These are phyloP conservation scores for Ellobius talpinus DNA, from an alignment of 2,113 vertebrate species.

Conservation along the genomic window DNA sequence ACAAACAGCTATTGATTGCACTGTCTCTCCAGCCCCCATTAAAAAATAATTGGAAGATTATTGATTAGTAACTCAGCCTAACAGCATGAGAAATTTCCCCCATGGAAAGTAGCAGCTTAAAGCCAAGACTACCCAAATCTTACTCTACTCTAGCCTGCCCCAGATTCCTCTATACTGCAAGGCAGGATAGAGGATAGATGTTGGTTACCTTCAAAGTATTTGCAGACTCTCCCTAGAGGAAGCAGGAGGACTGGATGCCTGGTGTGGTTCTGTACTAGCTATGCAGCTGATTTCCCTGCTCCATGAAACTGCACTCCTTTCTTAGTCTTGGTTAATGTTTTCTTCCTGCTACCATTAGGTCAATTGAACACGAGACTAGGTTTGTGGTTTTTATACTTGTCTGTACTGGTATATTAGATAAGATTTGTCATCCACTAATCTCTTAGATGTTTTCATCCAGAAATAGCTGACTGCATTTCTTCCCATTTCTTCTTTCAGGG, in stretches of 20 bases:
- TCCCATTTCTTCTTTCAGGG: background rate
- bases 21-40: too few species aligned
- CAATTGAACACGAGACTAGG: background rate
- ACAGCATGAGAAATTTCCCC: background rate
- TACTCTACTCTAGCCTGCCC: too few species aligned
- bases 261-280: background rate
- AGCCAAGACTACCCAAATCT: background rate
- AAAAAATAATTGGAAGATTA: background rate
- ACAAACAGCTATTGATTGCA: background rate
- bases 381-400: background rate
- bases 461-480: background rate
- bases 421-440: fast-evolving
- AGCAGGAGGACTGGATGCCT: background rate
- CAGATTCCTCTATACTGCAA: background rate
- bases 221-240: background rate
- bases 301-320: background rate
- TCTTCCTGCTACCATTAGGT: background rate
- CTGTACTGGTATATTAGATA: background rate
- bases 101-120: background rate
- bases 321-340: background rate
- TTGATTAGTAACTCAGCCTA: background rate
- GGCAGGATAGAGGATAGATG: background rate
- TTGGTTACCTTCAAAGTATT: background rate
- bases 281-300: background rate
- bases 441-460: background rate